Conservation (phyloP, 1,140 invertebrate species). For the Oncopodura yosiiana region DNA sequence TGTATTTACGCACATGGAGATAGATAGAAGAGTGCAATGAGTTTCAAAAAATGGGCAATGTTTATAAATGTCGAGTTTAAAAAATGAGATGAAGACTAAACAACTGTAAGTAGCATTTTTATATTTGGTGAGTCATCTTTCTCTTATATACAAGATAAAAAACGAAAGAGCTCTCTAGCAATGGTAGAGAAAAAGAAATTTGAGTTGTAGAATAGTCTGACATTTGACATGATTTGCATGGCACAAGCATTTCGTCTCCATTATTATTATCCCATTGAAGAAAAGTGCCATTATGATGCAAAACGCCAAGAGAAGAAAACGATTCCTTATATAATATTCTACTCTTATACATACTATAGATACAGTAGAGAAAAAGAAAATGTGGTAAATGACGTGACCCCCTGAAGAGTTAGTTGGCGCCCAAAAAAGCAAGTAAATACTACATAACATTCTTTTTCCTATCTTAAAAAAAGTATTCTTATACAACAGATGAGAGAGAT, state of each 20-base stretch:
- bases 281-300: conserved; percentile 29
- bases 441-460: background rate
- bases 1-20: too few species aligned
- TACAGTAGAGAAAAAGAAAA: conserved; percentile 29
- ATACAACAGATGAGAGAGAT: conserved; percentile 8
- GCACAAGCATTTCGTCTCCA: conserved; percentile 1
- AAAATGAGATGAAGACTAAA: too few species aligned
- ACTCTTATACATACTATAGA: too few species aligned
- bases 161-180: too few species aligned
- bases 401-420: conserved; percentile 28
- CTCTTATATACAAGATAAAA: background rate
- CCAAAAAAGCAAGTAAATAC: conserved; percentile 15
- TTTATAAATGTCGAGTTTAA: too few species aligned
- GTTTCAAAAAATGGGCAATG: too few species aligned
- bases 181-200: conserved; percentile 22
- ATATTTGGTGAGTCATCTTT: too few species aligned
- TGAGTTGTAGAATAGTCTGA: conserved; percentile 23
- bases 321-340: too few species aligned
- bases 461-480: background rate
- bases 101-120: too few species aligned
- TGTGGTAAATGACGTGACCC: conserved; percentile 34
- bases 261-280: conserved; percentile 3
- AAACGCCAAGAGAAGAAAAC: conserved; percentile 29
- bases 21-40: too few species aligned
- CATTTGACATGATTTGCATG: conserved; percentile 35